These are phyloP conservation scores for Chlorodrepanis virens DNA, from an alignment of 2,113 vertebrate genomes.

Conservation along the genomic window DNA sequence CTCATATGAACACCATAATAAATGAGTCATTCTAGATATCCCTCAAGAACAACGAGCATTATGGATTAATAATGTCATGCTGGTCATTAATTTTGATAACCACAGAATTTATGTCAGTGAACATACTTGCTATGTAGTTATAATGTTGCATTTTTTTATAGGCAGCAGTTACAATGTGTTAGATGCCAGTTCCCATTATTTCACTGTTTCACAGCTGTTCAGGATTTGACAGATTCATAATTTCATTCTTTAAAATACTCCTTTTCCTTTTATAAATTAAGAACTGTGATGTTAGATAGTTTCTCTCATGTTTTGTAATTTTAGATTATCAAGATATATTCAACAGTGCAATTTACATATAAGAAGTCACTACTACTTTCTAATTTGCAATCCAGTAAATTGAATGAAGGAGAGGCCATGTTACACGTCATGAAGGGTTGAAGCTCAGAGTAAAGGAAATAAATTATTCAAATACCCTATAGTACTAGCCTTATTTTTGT, in stretches of 20 bases:
- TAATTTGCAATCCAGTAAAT: background rate
- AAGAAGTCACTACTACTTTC: background rate
- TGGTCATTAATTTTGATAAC: slow-evolving; percentile 42
- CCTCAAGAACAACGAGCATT: background rate
- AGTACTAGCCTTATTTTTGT: background rate
- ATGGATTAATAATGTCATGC: slow-evolving; percentile 13
- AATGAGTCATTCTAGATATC: background rate
- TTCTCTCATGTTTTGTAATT: background rate
- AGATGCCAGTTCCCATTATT: background rate
- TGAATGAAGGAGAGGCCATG: background rate
- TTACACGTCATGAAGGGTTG: background rate
- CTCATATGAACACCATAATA: background rate
- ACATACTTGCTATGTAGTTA: background rate
- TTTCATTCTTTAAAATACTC: background rate
- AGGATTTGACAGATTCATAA: background rate
- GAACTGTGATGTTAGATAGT: background rate
- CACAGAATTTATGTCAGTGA: slow-evolving; percentile 2
- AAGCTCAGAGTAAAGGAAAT: background rate
- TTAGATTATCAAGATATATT: background rate
- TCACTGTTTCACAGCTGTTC: background rate
- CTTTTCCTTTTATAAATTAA: background rate
- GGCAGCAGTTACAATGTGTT: background rate
- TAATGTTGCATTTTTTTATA: background rate
- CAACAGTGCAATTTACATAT: background rate
- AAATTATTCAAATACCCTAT: background rate